These are phyloP conservation scores for Lasioglossum zephyrum DNA, from an alignment of 2,888 invertebrate species.

Conservation along the genomic window DNA sequence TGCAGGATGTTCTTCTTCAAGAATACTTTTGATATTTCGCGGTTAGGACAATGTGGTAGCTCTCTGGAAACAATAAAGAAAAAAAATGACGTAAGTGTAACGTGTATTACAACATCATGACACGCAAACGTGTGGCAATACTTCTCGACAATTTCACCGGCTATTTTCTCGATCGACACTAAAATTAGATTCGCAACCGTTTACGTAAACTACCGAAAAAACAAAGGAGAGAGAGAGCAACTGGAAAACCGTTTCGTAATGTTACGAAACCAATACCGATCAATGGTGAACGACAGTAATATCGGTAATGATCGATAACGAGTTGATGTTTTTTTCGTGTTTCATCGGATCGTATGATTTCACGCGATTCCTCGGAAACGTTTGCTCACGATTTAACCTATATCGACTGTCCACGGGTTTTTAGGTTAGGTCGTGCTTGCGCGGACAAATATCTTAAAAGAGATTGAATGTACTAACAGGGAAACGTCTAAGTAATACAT, in stretches of 20 bases:
- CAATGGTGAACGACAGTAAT: not conserved
- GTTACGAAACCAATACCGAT: not conserved
- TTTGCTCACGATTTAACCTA: slow-evolving; percentile 18
- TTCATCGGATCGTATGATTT: not conserved
- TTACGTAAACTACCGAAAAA: not conserved
- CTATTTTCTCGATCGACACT: not conserved
- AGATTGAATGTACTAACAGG: slow-evolving; percentile 80
- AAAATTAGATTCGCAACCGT: not conserved
- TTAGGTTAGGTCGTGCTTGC: slow-evolving; percentile 47
- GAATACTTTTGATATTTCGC: slow-evolving; percentile 85
- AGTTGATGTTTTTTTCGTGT: not conserved
- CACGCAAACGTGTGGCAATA: not conserved
- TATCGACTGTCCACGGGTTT: not conserved
- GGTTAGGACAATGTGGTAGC: slow-evolving; percentile 81
- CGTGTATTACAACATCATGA: not conserved
- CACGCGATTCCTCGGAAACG: not conserved
- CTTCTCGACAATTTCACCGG: not conserved
- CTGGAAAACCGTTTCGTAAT: slow-evolving; percentile 17
- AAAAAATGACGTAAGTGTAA: not conserved
- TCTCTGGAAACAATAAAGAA: slow-evolving; percentile 83
- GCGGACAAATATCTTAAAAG: slow-evolving; percentile 50
- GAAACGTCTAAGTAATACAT: slow-evolving; percentile 82
- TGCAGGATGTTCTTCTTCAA: slow-evolving; percentile 86
- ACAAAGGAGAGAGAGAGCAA: slow-evolving; percentile 1
- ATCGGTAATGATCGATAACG: not conserved